These are phyloP conservation scores for Omphaloscelis lunosa DNA, from an alignment of 2,888 invertebrate genomes.

Conservation along the genomic window DNA sequence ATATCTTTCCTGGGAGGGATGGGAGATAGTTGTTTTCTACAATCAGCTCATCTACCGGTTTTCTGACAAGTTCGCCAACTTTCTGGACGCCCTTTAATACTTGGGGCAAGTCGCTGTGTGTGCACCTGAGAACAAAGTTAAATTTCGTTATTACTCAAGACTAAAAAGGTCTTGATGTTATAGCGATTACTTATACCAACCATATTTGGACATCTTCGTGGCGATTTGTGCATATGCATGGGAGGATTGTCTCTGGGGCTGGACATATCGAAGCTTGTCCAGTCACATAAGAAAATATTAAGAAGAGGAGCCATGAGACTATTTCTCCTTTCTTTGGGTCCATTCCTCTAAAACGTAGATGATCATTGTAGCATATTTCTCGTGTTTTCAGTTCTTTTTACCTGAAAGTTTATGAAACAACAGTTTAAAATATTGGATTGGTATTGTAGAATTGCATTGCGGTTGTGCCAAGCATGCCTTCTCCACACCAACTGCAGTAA, in stretches of 20 bases:
- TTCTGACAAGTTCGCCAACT: slow-evolving; percentile 92
- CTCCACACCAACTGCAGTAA: not conserved
- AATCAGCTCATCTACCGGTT: slow-evolving; percentile 95
- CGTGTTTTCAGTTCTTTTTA: slow-evolving; percentile 32
- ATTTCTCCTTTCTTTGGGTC: slow-evolving; percentile 79
- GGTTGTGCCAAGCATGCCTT: not conserved
- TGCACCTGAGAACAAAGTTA: slow-evolving; percentile 93
- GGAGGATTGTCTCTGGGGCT: slow-evolving; percentile 94
- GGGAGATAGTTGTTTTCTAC: slow-evolving; percentile 96
- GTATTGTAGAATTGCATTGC: not conserved
- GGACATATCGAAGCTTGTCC: slow-evolving; percentile 91
- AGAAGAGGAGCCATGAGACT: slow-evolving; percentile 80
- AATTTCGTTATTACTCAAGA: not conserved
- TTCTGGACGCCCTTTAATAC: slow-evolving; percentile 94
- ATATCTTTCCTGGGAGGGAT: slow-evolving; percentile 95
- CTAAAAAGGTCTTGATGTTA: not conserved
- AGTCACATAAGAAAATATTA: slow-evolving; percentile 69
- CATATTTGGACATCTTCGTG: slow-evolving; percentile 96
- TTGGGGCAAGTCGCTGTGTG: slow-evolving; percentile 96
- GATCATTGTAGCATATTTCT: slow-evolving; percentile 86
- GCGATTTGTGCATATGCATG: slow-evolving; percentile 95
- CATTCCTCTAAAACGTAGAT: slow-evolving; percentile 83
- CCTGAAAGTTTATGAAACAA: slow-evolving; percentile 61
- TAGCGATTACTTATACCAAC: slow-evolving; percentile 83
- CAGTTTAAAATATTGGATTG: not conserved